A percentile compares a stretch with the other conserved stretches of the same genome.
phyloP scores from a whole-genome alignment of 2,113 vertebrate genomes.

The Probosciger aterrimus region DNA sequence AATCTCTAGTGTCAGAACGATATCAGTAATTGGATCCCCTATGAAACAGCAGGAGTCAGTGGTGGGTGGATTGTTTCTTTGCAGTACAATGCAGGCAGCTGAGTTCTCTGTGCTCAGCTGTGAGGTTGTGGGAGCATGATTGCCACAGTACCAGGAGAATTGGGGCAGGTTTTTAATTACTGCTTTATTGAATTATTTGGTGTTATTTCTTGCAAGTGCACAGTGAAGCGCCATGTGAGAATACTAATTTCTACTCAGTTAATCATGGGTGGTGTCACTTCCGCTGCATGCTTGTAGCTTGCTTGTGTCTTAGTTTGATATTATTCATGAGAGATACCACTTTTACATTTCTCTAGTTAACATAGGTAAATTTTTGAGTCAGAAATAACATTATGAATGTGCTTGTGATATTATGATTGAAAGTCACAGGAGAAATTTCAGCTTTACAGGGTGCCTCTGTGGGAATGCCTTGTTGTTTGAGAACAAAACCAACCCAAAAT shows the following conservation, averaged over 20 bases:
- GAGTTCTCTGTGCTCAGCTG: conserved; percentile 55
- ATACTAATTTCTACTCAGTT: conserved; percentile 57
- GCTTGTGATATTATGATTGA: neutral
- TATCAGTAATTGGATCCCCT: conserved; percentile 67
- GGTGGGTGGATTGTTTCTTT: conserved; percentile 47
- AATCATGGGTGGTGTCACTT: conserved; percentile 18
- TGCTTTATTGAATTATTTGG: conserved; percentile 67
- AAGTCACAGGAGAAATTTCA: neutral
- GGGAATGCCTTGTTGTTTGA: neutral
- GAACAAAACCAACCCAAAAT: neutral
- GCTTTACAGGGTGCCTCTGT: neutral
- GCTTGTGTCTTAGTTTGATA: neutral
- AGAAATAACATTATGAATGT: neutral
- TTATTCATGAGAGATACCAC: neutral
- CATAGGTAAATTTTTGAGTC: neutral
- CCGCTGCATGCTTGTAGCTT: neutral
- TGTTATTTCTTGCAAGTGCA: conserved; percentile 56
- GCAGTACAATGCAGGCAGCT: conserved; percentile 24
- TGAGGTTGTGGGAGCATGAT: conserved; percentile 35
- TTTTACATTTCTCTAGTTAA: neutral
- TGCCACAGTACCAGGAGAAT: conserved; percentile 52
- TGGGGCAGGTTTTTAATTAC: conserved; percentile 68
- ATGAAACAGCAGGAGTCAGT: conserved; percentile 59
- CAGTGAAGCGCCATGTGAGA: conserved; percentile 45
- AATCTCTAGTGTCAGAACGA: conserved; percentile 59